Percentiles rank a stretch among this genome's conserved stretches.
phyloP scores from a whole-genome alignment of 2,888 invertebrate species.

The Empis stercorea region DNA sequence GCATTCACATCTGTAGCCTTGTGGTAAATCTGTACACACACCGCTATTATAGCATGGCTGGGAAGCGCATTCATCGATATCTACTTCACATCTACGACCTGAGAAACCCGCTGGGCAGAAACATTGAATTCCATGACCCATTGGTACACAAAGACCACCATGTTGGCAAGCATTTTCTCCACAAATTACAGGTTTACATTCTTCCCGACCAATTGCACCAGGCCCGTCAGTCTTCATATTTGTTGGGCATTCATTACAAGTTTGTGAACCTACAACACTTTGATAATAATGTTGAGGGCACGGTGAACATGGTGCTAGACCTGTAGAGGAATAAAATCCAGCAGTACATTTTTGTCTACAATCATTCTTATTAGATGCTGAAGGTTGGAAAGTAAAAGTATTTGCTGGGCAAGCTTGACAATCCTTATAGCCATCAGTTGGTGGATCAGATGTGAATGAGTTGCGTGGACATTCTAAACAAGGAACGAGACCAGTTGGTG shows the following conservation, averaged over 20 bases:
- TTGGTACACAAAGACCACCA: constrained; percentile 78
- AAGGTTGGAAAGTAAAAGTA: constrained; percentile 81
- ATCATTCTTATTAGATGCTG: constrained; percentile 68
- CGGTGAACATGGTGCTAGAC: constrained; percentile 82
- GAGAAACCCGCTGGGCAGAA: constrained; percentile 92
- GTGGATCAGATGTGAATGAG: constrained; percentile 78
- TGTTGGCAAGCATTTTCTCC: constrained; percentile 80
- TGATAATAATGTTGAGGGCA: constrained; percentile 91
- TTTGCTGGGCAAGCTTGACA: constrained; percentile 86
- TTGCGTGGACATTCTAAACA: constrained; percentile 90
- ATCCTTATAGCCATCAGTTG: constrained; percentile 81
- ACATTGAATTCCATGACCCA: constrained; percentile 80
- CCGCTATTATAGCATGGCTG: constrained; percentile 90
- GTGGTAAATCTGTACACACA: constrained; percentile 80
- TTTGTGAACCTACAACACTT: constrained; percentile 66
- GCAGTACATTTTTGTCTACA: constrained; percentile 81
- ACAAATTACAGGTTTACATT: constrained; percentile 79
- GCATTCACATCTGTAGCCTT: constrained; percentile 85
- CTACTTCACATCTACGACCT: constrained; percentile 84
- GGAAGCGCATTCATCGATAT: constrained; percentile 89
- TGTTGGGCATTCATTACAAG: constrained; percentile 81
- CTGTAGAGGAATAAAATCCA: constrained; percentile 85
- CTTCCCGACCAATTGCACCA: constrained; percentile 70
- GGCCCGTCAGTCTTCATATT: constrained; percentile 74
- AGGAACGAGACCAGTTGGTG: constrained; percentile 84